Conservation (phyloP, 2,113 vertebrate genomes). For the Apaloderma vittatum region DNA sequence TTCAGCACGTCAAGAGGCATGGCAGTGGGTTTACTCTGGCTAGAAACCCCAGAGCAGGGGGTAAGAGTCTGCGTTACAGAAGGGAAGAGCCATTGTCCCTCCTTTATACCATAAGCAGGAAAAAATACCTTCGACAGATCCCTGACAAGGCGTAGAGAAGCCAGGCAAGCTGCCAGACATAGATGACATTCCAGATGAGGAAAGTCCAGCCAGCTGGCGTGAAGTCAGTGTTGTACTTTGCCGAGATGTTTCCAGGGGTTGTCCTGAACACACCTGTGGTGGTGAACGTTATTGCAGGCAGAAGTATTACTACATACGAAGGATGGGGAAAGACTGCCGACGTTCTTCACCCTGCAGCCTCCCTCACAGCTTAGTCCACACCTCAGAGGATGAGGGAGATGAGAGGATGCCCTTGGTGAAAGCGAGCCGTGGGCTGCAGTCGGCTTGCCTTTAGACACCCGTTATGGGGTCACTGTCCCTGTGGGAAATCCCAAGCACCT, state of each 20-base stretch:
- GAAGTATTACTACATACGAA: background rate
- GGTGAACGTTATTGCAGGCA: slow-evolving; percentile 7
- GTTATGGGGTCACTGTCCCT: slow-evolving; percentile 7
- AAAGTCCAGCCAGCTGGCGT: slow-evolving; percentile 70
- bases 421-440: background rate
- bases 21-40: background rate
- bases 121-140: slow-evolving; percentile 58
- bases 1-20: background rate
- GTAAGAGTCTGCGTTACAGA: background rate
- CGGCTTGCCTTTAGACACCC: background rate
- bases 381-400: background rate
- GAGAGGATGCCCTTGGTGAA: background rate
- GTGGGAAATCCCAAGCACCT: background rate
- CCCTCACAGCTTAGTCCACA: background rate
- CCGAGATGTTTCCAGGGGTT: slow-evolving; percentile 66
- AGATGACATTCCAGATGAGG: slow-evolving; percentile 71
- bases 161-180: slow-evolving; percentile 65
- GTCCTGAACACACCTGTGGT: slow-evolving; percentile 62
- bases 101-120: background rate
- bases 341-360: slow-evolving; percentile 1
- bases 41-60: background rate
- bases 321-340: background rate
- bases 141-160: slow-evolving; percentile 48
- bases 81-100: background rate
- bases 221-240: slow-evolving; percentile 58